Evolutionary conservation across 2,888 invertebrate species (phyloP).

Genomic region (Mesopsocus fuscifrons): DNA sequence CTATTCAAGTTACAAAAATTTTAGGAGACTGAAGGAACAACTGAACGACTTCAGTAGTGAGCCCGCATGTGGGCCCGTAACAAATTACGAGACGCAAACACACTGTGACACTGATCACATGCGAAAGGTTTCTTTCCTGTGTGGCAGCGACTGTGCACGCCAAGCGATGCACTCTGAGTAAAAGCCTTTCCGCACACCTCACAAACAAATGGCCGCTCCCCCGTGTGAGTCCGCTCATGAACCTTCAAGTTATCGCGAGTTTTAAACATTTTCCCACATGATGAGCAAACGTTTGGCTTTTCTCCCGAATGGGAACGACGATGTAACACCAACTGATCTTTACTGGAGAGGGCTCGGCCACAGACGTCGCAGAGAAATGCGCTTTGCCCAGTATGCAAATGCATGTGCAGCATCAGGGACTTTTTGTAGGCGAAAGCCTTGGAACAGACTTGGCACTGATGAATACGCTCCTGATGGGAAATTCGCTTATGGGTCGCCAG

Average conservation of each 20-base stretch:
- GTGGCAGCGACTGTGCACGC: slow-evolving; percentile 30
- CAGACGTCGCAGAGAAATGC: slow-evolving; percentile 36
- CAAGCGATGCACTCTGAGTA: slow-evolving; percentile 31
- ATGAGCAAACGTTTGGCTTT: slow-evolving; percentile 31
- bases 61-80: slow-evolving; percentile 23
- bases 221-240: slow-evolving; percentile 29
- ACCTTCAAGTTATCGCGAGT: slow-evolving; percentile 27
- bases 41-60: no score
- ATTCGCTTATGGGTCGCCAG: slow-evolving; percentile 21
- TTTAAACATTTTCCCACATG: slow-evolving; percentile 29
- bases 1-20: no score
- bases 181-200: slow-evolving; percentile 30
- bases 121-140: slow-evolving; percentile 28
- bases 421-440: slow-evolving; percentile 24
- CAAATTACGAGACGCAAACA: slow-evolving; percentile 27
- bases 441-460: slow-evolving; percentile 29
- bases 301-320: slow-evolving; percentile 34
- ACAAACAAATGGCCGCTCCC: slow-evolving; percentile 30
- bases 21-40: no score
- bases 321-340: slow-evolving; percentile 33
- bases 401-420: slow-evolving; percentile 24
- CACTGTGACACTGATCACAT: slow-evolving; percentile 26
- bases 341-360: slow-evolving; percentile 32
- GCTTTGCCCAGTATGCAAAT: slow-evolving; percentile 29
- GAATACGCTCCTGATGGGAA: slow-evolving; percentile 12